Evolutionary conservation across 37 sponge, comb jelly and placozoan species (phyloP), one percentile per base, ranked within the genome.

Genomic region (Diacarnus erythraeanus): DNA sequence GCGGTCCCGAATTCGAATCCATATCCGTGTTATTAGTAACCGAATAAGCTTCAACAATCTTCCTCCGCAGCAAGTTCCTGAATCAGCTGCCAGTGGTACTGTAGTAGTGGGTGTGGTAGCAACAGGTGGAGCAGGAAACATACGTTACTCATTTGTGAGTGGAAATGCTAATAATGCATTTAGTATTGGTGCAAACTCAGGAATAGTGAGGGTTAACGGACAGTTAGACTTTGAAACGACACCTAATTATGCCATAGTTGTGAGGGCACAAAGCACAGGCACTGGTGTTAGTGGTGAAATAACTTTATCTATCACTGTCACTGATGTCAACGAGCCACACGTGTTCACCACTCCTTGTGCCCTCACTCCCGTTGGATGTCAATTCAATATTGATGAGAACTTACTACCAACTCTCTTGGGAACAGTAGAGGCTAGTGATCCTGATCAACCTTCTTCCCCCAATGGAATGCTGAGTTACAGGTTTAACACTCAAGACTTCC

Each of bases 391-490:
- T 12, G 20, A 3, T 1, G 94, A 94, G 33, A 75, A 78, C 23
- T 35, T 22, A 22, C 17, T 44, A 20, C n/a, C 65, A 2, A 27
- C 21, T 22, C 1, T 56, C 0, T 64, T 89, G 12, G 81, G 74
- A n/a, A 57, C 35, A 59, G 40, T 94, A 1, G 56, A 26, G 23
- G 90, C 87, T 9, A n/a, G 0, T 37, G 94, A 94, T 38, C 76
- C 74, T 31, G 94, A 94, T 44, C n/a, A 44, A 3, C 56, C 69
- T 31, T 38, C 78, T 10, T 2, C 43, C 2, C 71, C 77, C 26
- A 94, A 89, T 84, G 88, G 88, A n/a, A 42, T 40, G 30, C 23
- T 94, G 6, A 41, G 33, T 20, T 94, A 80, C 56, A 43, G 57
- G 0, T 3, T 89, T 35, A 27, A 18, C 3, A 3, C 61, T 43